Conservation (phyloP, 2,113 vertebrate genomes). For the Tragelaphus scriptus region DNA sequence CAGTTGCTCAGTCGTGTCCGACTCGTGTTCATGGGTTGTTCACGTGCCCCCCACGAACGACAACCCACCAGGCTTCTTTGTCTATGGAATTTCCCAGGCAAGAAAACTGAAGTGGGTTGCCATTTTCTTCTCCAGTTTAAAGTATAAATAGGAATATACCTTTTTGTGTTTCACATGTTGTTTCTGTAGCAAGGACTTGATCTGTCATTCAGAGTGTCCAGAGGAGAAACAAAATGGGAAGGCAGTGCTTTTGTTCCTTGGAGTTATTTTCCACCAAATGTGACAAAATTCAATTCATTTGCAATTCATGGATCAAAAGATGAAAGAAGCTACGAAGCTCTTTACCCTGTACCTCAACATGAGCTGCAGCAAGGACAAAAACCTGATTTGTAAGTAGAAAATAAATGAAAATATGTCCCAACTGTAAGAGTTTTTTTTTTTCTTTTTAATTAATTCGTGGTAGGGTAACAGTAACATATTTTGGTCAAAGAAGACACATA, state of each 20-base stretch:
- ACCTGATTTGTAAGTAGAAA: slow-evolving; percentile 83
- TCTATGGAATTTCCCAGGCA: not conserved
- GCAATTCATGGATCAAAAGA: slow-evolving; percentile 81
- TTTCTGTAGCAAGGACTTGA: slow-evolving; percentile 73
- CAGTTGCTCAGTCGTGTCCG: not conserved
- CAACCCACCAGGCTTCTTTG: not conserved
- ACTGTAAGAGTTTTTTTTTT: not conserved
- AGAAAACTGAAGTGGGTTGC: not conserved
- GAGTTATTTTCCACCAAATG: slow-evolving; percentile 79
- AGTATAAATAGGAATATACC: not conserved
- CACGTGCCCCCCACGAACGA: not conserved
- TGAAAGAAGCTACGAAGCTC: slow-evolving; percentile 79
- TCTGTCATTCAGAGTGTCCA: slow-evolving; percentile 74
- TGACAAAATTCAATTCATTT: slow-evolving; percentile 80
- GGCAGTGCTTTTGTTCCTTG: slow-evolving; percentile 80
- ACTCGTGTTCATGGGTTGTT: not conserved
- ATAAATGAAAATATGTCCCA: not conserved
- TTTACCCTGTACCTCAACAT: slow-evolving; percentile 76
- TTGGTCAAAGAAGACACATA: not conserved
- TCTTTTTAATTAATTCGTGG: not conserved
- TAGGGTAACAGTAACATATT: not conserved
- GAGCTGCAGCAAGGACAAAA: slow-evolving; percentile 75
- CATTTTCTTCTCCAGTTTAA: not conserved
- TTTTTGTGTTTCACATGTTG: not conserved
- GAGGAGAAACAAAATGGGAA: slow-evolving; percentile 73